Evolutionary conservation across 2,797 vertebrate genomes (phyloP).

Genomic region (Serranus cabrilla): DNA sequence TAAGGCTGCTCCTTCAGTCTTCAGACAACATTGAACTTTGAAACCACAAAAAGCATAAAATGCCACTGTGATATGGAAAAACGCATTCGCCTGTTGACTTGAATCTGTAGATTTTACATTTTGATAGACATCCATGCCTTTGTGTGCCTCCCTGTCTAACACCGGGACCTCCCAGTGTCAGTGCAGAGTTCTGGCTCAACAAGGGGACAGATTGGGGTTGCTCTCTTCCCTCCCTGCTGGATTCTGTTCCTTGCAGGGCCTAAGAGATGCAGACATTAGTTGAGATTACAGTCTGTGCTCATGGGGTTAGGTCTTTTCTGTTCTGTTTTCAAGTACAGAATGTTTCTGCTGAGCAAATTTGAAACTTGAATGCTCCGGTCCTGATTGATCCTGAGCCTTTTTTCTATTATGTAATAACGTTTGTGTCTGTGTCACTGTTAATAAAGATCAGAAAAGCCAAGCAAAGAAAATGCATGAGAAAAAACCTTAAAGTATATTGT

Average conservation of each 20-base stretch:
- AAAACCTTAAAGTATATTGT: background rate
- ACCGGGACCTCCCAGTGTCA: slow-evolving; percentile 46
- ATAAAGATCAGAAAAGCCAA: background rate
- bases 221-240: too few relatives aligned
- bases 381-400: background rate
- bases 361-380: background rate
- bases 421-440: slow-evolving; percentile 5
- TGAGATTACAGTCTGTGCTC: background rate
- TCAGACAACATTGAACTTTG: background rate
- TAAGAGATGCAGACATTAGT: slow-evolving; percentile 44
- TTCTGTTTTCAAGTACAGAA: background rate
- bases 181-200: slow-evolving; percentile 52
- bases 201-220: slow-evolving; percentile 37
- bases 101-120: background rate
- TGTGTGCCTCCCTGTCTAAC: slow-evolving; percentile 36
- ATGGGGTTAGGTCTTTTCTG: background rate
- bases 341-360: background rate
- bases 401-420: background rate
- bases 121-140: background rate
- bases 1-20: background rate
- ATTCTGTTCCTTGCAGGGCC: background rate
- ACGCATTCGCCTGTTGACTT: rapidly evolving
- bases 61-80: background rate
- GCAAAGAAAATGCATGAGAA: background rate
- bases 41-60: background rate